Base-by-base conservation (phyloP, 2,113 vertebrate genomes). In the Microcebus jonahi region DNA sequence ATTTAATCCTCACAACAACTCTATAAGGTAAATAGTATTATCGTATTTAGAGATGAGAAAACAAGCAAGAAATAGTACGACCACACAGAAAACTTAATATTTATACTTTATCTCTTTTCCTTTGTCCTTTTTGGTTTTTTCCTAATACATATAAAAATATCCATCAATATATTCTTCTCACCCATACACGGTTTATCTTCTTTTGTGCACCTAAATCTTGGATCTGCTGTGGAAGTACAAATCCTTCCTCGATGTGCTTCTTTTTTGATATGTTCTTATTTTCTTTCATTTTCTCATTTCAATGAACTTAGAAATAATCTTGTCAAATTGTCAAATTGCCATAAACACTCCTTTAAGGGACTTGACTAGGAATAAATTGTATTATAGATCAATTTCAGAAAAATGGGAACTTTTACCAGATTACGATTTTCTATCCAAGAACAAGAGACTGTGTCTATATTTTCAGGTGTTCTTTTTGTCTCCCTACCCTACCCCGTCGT, bases 111-210 rank as follows among this genome's bases (percentile, higher is more conserved):
- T 67, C 70, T 88, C n/a, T 83, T 73, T 65, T 15, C 45, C 12
- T 48, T 91, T 57, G 31, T 67, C 9, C 75, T 81, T 75, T 29
- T 77, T 57, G 20, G 23, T 27, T 83, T 36, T 76, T 76, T 76
- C 23, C 31, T 50, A 2, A n/a, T 67, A 55, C 70, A 20, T 39
- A 39, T 25, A 36, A 48, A 89, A 18, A 31, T 57, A 70, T 3
- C 25, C 25, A 29, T 50, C 42, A 31, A 14, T 7, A 10, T n/a
- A 23, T 11, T 57, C 63, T 82, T 70, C 20, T 21, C 1, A 7
- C n/a, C n/a, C 12, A 4, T 48, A 25, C 18, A 0, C 0, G 2
- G 14, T 36, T 20, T 71, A 57, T 59, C 42, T 85, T 36, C 25
- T 21, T 77, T 77, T 29, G 27, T 12, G 2, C 29, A 31, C 36